These are phyloP conservation scores for Lithophane semibrunnea DNA, from an alignment of 2,888 invertebrate genomes.

Conservation along the genomic window DNA sequence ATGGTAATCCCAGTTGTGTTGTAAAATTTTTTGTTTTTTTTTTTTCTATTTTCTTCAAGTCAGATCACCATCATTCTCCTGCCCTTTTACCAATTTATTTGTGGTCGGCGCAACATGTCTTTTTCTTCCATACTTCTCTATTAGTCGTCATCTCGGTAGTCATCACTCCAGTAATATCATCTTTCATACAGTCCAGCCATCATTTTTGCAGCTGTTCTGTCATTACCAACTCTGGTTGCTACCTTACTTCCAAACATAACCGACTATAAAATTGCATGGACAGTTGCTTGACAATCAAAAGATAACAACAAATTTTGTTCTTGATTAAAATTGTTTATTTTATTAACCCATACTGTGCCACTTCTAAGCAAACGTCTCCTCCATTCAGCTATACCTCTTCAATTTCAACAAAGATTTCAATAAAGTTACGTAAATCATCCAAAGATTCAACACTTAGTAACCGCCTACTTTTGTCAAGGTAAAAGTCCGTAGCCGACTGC, in stretches of 20 bases:
- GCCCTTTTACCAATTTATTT: no score
- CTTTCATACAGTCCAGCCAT: no score
- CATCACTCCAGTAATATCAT: no score
- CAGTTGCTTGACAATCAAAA: conserved; percentile 12
- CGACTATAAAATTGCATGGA: conserved; percentile 20
- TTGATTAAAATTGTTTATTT: not conserved
- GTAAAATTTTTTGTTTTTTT: no score
- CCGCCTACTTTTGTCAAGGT: not conserved
- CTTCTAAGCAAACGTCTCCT: no score
- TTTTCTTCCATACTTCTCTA: no score
- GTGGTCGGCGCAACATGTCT: no score
- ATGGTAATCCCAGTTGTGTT: not conserved
- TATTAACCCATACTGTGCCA: not conserved
- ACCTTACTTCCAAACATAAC: not conserved
- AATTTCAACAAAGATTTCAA: not conserved
- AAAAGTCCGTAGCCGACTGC: no score
- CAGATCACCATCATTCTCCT: no score
- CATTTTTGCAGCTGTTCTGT: conserved; percentile 9
- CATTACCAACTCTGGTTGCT: conserved; percentile 17
- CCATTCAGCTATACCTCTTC: not conserved
- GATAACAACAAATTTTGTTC: not conserved
- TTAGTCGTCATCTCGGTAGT: no score
- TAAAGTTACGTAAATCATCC: not conserved
- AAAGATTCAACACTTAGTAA: not conserved
- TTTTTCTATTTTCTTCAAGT: no score